These are phyloP conservation scores for Platysteira castanea DNA, from an alignment of 2,113 vertebrate species.

Conservation along the genomic window DNA sequence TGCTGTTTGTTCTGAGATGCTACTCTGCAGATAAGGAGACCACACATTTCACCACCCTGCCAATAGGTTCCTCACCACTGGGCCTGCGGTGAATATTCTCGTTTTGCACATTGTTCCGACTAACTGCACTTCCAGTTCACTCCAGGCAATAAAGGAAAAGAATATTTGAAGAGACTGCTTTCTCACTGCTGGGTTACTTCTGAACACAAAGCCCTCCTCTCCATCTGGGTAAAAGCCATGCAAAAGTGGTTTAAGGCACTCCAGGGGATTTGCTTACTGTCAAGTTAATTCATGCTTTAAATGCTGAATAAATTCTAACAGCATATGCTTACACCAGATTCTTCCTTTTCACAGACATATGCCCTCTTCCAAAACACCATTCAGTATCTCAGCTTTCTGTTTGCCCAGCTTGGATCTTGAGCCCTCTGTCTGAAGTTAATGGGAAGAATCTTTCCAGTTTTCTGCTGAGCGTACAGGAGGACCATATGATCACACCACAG, in stretches of 20 bases:
- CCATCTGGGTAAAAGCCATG: not conserved
- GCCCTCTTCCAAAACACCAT: not conserved
- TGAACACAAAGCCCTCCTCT: not conserved
- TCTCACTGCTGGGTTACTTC: not conserved
- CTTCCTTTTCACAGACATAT: not conserved
- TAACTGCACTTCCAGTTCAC: not conserved
- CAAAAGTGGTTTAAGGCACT: not conserved
- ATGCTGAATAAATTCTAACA: conserved; percentile 16
- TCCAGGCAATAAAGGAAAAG: not conserved
- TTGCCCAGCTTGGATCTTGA: not conserved
- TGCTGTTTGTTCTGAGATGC: not conserved
- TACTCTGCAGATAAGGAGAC: not conserved
- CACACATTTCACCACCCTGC: not conserved
- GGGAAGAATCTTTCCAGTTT: not conserved
- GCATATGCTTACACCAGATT: not conserved
- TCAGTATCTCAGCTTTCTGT: not conserved
- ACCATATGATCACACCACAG: not conserved
- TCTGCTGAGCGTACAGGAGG: not conserved
- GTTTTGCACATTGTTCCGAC: not conserved
- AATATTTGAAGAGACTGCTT: not conserved
- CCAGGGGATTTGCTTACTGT: not conserved
- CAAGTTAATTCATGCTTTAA: conserved; percentile 29
- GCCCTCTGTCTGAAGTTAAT: not conserved
- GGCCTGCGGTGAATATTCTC: not conserved
- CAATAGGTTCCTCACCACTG: not conserved